These are phyloP conservation scores for Protobothrops mucrosquamatus DNA, from an alignment of 2,113 vertebrate genomes.

Conservation along the genomic window DNA sequence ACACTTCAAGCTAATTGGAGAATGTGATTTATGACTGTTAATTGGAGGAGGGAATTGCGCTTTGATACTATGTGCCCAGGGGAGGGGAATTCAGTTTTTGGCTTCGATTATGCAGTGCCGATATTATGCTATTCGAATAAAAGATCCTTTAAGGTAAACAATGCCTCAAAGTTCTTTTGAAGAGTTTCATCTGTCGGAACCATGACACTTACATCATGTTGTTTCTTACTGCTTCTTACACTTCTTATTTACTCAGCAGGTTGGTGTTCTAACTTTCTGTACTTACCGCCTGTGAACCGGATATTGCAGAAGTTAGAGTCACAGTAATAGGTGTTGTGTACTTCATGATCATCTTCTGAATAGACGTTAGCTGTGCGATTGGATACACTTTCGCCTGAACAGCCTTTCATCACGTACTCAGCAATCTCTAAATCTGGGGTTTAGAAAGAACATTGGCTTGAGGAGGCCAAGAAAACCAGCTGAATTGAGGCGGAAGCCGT, in stretches of 20 bases:
- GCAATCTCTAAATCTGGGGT: conserved; percentile 13
- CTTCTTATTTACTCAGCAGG: background rate
- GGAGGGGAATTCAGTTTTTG: no score
- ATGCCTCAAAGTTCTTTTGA: no score
- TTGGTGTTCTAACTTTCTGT: no score
- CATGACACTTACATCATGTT: background rate
- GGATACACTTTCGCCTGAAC: background rate
- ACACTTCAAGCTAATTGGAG: no score
- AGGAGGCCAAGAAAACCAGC: background rate
- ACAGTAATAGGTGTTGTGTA: background rate
- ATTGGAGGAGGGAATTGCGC: no score
- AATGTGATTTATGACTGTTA: no score
- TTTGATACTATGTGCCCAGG: no score
- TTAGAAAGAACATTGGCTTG: background rate
- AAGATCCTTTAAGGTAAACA: no score
- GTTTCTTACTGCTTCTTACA: background rate
- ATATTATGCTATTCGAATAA: no score
- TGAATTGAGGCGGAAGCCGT: background rate
- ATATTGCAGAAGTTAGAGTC: conserved; percentile 15
- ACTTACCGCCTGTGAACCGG: conserved; percentile 6
- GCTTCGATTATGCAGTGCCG: no score
- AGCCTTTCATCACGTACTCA: conserved; percentile 22
- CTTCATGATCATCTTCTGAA: conserved; percentile 12
- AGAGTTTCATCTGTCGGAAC: no score
- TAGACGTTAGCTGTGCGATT: conserved; percentile 18